Evolutionary conservation across 2,888 invertebrate species (phyloP), one percentile per base, ranked within the genome.

Genomic region (Halictus quadricinctus): DNA sequence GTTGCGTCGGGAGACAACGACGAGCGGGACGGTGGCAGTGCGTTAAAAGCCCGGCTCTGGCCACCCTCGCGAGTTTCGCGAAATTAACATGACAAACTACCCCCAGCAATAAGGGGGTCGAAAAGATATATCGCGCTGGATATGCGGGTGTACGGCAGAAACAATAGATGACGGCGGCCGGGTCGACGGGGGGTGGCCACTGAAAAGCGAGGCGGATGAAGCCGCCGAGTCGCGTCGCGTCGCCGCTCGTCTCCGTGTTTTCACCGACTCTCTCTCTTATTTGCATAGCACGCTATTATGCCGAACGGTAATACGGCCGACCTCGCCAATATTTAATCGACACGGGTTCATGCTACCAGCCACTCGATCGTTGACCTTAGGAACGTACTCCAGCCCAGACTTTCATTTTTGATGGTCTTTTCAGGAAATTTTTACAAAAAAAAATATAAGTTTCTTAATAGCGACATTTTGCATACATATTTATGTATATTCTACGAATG

Each of bases 41-140:
- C 94, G 94, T 94, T 94, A 94, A 94, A 94, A 94, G 94, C 94
- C 92, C 90, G 86, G 89, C 88, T 86, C 89, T 90, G 90, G 90
- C 92, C 93, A 93, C 93, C 73, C 92, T 92, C 93, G 93, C 93
- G 93, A 92, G 92, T 93, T 81, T 89, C 88, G 93, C 93, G 93
- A 94, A 94, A 94, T 94, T 94, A 94, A 94, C 94, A 94, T 94
- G 94, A 94, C 94, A 94, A 94, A 94, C 94, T 94, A 94, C 94
- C 94, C 94, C 90, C 92, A 93, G 94, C 93, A 94, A 94, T 94
- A 94, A 94, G 94, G 94, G 94, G 94, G 94, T 93, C 92, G 91
- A 91, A 91, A 93, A 94, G 93, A 94, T 94, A 93, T 94, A 94
- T 94, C 92, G 92, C 90, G 88, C 88, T 92, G 94, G 90, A 93